phyloP scores from a whole-genome alignment of 2,113 vertebrate genomes.

The Mystacornis crossleyi region DNA sequence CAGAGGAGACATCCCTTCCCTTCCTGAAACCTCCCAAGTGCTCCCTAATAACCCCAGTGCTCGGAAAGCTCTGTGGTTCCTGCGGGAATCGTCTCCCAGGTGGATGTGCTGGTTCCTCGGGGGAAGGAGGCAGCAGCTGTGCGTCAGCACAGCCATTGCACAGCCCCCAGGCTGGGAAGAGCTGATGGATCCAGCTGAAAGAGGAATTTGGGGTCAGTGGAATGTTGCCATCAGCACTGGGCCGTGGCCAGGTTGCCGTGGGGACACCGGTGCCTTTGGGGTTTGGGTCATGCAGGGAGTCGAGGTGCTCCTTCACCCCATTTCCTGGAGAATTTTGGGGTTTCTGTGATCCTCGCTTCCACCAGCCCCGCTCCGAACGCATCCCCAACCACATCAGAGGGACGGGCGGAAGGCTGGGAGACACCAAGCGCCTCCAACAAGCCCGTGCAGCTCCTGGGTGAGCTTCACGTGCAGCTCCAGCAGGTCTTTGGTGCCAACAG shows the following conservation, averaged over 20 bases:
- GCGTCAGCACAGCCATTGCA: background rate
- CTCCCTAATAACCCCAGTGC: background rate
- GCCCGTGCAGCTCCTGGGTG: background rate
- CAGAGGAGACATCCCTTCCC: background rate
- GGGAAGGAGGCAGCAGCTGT: background rate
- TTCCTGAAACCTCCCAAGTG: background rate
- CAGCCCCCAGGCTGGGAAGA: background rate
- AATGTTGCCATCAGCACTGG: background rate
- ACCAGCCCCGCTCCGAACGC: rapidly evolving
- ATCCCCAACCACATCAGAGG: background rate
- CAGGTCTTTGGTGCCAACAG: background rate
- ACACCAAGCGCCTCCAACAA: background rate
- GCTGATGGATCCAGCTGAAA: background rate
- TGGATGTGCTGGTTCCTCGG: background rate
- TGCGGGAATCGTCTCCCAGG: background rate
- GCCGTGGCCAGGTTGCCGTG: background rate
- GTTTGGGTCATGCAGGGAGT: background rate
- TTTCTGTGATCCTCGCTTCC: background rate
- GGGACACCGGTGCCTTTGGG: background rate
- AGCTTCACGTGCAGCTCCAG: background rate
- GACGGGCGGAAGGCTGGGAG: background rate
- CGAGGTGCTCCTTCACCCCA: background rate
- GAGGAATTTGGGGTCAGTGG: background rate
- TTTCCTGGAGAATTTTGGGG: background rate
- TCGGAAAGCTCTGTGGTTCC: background rate